Evolutionary conservation across 2,797 vertebrate genomes (phyloP).

Genomic region (Siniperca undulata): DNA sequence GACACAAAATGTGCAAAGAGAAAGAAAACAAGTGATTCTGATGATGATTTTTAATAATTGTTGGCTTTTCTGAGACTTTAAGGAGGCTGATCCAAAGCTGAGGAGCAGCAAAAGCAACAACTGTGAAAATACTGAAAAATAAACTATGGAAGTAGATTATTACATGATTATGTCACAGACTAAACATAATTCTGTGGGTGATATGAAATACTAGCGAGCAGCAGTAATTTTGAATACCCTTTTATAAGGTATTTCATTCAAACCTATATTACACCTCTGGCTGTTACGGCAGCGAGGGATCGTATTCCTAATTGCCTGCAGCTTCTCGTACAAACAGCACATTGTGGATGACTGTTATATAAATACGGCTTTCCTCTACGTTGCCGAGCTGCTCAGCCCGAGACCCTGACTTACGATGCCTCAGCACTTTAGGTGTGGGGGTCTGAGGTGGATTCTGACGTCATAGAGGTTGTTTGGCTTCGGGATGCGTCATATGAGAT

Average conservation of each 20-base stretch:
- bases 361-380: conserved; percentile 44
- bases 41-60: neutral
- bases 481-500: conserved; percentile 24
- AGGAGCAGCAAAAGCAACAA: conserved; percentile 6
- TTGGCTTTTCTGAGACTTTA: neutral
- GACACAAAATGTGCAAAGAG: neutral
- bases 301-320: conserved; percentile 66
- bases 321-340: conserved; percentile 67
- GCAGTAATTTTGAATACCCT: neutral
- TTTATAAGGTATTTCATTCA: conserved; percentile 1
- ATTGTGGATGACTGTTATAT: conserved; percentile 66
- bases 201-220: neutral
- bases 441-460: conserved; percentile 59
- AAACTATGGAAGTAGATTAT: neutral
- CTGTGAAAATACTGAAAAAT: neutral
- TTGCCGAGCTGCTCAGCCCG: conserved; percentile 33
- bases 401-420: conserved; percentile 38
- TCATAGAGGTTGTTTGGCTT: conserved; percentile 45
- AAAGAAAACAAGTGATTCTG: neutral
- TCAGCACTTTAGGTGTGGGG: conserved; percentile 66
- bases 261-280: neutral
- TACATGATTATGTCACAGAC: conserved; percentile 5
- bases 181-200: conserved; percentile 3
- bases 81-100: neutral
- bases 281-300: conserved; percentile 26